These are phyloP conservation scores for Hyperoplus lanceolatus DNA, from an alignment of 2,797 vertebrate species.

Conservation along the genomic window DNA sequence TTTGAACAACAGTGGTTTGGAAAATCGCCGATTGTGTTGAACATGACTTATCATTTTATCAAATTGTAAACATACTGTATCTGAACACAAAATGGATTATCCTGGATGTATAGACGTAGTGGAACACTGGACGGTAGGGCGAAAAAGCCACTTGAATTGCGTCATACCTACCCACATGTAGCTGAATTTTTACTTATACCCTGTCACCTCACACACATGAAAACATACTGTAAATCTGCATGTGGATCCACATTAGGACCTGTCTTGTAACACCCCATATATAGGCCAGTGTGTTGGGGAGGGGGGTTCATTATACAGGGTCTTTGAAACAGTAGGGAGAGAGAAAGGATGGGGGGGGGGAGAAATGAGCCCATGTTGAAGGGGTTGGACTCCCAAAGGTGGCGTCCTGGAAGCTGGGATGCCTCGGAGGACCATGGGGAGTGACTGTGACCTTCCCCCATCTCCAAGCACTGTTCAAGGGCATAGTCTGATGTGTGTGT, in stretches of 20 bases:
- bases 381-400: slow-evolving; percentile 72
- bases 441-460: slow-evolving; percentile 76
- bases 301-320: neutral
- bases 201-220: no score
- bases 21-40: slow-evolving; percentile 1
- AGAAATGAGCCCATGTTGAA: slow-evolving; percentile 19
- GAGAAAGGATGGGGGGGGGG: slow-evolving; percentile 9
- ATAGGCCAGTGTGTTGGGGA: neutral
- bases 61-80: no score
- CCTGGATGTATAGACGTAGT: no score
- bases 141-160: no score
- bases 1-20: neutral
- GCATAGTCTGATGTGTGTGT: slow-evolving; percentile 31
- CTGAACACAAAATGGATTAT: no score
- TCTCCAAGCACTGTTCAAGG: slow-evolving; percentile 72
- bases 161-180: neutral
- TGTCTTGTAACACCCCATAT: no score
- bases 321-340: slow-evolving; percentile 2
- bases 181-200: neutral
- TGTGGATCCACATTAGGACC: neutral
- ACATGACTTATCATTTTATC: neutral
- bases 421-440: slow-evolving; percentile 67
- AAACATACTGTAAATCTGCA: no score
- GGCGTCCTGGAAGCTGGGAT: slow-evolving; percentile 69
- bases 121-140: no score